Base-by-base conservation (phyloP, 37 sponge, comb jelly and placozoan genomes). In the Corticium candelabrum region DNA sequence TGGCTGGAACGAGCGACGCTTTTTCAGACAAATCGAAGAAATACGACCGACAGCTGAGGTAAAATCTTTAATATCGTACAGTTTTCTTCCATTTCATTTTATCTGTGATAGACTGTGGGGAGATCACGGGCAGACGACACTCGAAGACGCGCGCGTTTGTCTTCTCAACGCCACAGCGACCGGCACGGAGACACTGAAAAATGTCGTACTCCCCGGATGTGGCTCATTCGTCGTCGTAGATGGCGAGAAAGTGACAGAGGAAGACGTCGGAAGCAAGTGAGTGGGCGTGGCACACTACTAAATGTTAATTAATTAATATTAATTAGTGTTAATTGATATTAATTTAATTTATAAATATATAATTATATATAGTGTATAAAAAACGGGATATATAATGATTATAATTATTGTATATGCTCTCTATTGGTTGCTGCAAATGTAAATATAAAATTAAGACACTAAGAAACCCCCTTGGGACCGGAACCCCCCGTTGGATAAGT, bases 151-250 rank as follows among this genome's bases (percentile, higher is more conserved):
- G 67, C 90, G 86, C 75, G 81, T 98, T 0, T 98, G 99, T 43
- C 82, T 98, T 34, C 81, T 98, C 34, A 98, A 94, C 37, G 99
- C 95, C 1, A 82, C 99, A 33, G 86, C 93, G 0, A 80, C 84
- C 0, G 99, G 99, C 21, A 85, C 96, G 15, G 99, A 98, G 80
- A 87, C 81, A 0, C 69, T 98, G 50, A 98, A 98, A 69, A 98
- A 92, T 76, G 74, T 98, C 0, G 89, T 98, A 0, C 84, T 98
- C 1, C 95, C 99, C 0, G 99, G 99, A 0, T 5, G 91, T 74
- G 90, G 90, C 3, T 76, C 69, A 2, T 89, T 95, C 41, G 88
- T 93, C 0, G 81, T 95, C 2, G 80, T 95, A 0, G 96, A 92
- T 38, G 69, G 39, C 38, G 74, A 82, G 3, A 38, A 31, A 34